A percentile compares a stretch with the other conserved stretches of the same genome.
phyloP scores from a whole-genome alignment of 2,113 vertebrate species.

The Proterorhinus semilunaris region DNA sequence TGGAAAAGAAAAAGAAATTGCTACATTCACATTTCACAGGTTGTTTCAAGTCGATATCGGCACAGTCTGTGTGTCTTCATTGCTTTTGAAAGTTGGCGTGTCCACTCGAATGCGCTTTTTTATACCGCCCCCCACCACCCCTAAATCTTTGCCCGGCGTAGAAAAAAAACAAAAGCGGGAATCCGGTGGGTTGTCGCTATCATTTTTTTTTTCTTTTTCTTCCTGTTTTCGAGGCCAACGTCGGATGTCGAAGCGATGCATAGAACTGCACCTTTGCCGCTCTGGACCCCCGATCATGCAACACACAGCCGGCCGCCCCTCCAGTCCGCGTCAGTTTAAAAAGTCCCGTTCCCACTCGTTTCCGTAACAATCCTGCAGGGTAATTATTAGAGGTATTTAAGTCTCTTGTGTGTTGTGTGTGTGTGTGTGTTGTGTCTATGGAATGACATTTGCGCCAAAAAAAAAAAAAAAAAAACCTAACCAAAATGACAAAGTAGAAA shows the following conservation, averaged over 20 bases:
- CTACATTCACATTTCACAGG: conserved; percentile 89
- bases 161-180: conserved; percentile 47
- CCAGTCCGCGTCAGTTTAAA: conserved; percentile 65
- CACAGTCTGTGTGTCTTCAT: conserved; percentile 66
- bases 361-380: conserved; percentile 74
- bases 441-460: neutral
- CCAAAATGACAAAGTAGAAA: neutral
- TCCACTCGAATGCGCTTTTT: conserved; percentile 28
- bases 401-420: conserved; percentile 49
- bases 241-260: conserved; percentile 56
- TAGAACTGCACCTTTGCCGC: conserved; percentile 59
- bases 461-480: neutral
- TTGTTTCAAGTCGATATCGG: conserved; percentile 77
- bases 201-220: conserved; percentile 18
- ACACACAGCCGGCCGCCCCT: conserved; percentile 68
- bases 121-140: neutral
- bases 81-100: conserved; percentile 20
- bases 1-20: conserved; percentile 72
- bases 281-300: conserved; percentile 58
- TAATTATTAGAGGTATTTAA: conserved; percentile 76
- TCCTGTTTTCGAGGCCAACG: conserved; percentile 46
- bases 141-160: conserved; percentile 32
- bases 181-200: conserved; percentile 14
- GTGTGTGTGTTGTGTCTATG: conserved; percentile 1
- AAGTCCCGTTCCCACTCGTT: conserved; percentile 49